Conservation (phyloP, 2,113 vertebrate species). For the Physeter macrocephalus region DNA sequence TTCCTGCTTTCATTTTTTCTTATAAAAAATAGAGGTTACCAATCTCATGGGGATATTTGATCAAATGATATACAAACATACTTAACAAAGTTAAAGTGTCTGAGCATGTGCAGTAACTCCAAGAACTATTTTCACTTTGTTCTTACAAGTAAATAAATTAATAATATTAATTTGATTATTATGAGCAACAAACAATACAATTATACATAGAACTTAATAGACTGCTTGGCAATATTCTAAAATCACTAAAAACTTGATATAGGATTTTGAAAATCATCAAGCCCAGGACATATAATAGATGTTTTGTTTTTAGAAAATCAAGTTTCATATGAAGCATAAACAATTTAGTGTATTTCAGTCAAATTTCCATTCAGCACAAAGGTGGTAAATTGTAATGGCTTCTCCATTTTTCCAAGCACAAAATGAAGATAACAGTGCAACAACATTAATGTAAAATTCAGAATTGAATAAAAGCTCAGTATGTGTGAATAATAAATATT, state of each 20-base stretch:
- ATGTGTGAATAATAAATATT: neutral
- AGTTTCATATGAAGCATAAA: neutral
- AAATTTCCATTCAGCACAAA: neutral
- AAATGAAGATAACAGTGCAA: neutral
- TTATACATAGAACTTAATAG: neutral
- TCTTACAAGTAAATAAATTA: neutral
- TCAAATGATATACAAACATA: neutral
- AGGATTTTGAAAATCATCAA: neutral
- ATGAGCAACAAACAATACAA: neutral
- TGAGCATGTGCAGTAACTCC: neutral
- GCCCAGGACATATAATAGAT: neutral
- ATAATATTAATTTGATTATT: neutral
- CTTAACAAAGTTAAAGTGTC: neutral
- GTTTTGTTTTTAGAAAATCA: neutral
- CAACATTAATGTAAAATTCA: neutral
- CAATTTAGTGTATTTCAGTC: neutral
- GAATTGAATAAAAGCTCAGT: neutral
- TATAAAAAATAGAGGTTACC: neutral
- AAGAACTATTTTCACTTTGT: neutral
- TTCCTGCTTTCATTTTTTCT: neutral
- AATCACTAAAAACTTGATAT: neutral
- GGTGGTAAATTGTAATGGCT: neutral
- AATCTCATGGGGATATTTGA: neutral
- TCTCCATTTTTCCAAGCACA: slow-evolving; percentile 2
- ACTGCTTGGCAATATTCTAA: neutral